phyloP scores from a whole-genome alignment of 2,888 invertebrate species.

The Galeruca laticollis region DNA sequence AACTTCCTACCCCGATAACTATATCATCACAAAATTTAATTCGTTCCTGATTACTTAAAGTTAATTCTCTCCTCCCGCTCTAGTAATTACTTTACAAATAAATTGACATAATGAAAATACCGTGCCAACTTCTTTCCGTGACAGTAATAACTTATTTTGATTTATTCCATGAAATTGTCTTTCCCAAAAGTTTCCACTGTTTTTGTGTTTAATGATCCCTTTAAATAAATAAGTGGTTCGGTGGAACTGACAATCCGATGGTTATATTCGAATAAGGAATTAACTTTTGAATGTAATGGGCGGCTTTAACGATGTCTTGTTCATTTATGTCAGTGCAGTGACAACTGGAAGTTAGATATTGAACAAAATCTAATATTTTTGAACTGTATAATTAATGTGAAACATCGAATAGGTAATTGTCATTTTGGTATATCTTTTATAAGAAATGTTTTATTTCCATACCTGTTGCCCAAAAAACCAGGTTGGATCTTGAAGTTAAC shows the following conservation, averaged over 20 bases:
- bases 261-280: background rate
- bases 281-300: background rate
- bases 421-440: too few species aligned
- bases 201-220: constrained; percentile 8
- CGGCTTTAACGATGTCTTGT: background rate
- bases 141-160: constrained; percentile 24
- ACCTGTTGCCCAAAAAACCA: too few species aligned
- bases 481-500: too few species aligned
- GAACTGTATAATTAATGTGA: too few species aligned
- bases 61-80: background rate
- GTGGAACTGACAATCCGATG: background rate
- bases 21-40: background rate
- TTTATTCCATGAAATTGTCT: constrained; percentile 14
- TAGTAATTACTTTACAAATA: constrained; percentile 11
- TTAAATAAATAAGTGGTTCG: constrained; percentile 12
- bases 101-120: constrained; percentile 12
- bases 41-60: background rate
- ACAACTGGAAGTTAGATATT: too few species aligned
- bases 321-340: background rate
- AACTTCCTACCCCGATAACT: background rate
- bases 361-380: too few species aligned
- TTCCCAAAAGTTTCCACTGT: constrained; percentile 16
- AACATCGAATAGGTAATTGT: too few species aligned
- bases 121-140: constrained; percentile 14
- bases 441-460: too few species aligned